phyloP scores from a whole-genome alignment of 2,113 vertebrate species.

The Calyptommatus sinebrachiatus region DNA sequence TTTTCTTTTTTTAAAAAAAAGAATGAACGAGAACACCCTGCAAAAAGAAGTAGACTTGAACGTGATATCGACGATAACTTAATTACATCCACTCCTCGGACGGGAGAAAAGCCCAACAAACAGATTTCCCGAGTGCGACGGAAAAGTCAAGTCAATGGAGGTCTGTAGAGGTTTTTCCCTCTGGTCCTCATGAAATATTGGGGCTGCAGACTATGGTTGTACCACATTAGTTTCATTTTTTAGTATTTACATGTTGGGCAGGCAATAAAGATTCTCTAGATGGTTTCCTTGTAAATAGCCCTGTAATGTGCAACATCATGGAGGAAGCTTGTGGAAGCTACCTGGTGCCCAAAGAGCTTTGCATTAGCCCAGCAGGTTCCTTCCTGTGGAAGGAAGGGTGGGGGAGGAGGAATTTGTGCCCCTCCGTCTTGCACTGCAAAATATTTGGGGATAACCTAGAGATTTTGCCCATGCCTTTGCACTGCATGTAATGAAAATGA shows the following conservation, averaged over 20 bases:
- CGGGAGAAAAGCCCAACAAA: slow-evolving; percentile 78
- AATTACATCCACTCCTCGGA: slow-evolving; percentile 88
- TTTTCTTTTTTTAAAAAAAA: slow-evolving; percentile 60
- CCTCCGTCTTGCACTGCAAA: not conserved
- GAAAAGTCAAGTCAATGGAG: slow-evolving; percentile 89
- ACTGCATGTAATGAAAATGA: not conserved
- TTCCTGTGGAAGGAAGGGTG: not conserved
- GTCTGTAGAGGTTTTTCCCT: slow-evolving; percentile 66
- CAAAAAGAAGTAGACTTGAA: slow-evolving; percentile 86
- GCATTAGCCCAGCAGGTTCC: too few relatives aligned
- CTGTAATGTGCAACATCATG: too few relatives aligned
- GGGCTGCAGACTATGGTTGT: not conserved
- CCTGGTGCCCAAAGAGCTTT: too few relatives aligned
- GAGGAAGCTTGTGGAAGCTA: too few relatives aligned
- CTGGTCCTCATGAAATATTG: fast-evolving
- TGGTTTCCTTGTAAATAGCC: not conserved
- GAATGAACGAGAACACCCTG: slow-evolving; percentile 89
- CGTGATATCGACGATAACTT: slow-evolving; percentile 90
- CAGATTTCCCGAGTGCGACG: slow-evolving; percentile 80
- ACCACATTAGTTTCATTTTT: not conserved
- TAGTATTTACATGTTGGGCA: not conserved
- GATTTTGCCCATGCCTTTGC: not conserved
- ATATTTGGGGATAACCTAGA: not conserved
- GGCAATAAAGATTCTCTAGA: not conserved
- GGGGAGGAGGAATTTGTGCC: too few relatives aligned